These are phyloP conservation scores for Lagria hirta DNA, from an alignment of 2,888 invertebrate species.

Conservation along the genomic window DNA sequence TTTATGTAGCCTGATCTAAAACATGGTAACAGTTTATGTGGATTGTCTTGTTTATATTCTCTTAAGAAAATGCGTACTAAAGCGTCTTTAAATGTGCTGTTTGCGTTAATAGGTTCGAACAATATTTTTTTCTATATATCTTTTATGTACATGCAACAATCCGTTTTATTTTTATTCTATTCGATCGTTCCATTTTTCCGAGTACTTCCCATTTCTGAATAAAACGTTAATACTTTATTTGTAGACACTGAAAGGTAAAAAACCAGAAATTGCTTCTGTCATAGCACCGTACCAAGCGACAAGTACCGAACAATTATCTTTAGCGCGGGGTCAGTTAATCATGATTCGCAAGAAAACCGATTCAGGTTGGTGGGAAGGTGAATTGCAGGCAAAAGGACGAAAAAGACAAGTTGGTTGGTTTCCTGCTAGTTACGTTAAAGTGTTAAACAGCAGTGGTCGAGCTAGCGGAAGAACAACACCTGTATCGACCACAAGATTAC, in stretches of 20 bases:
- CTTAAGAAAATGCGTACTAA: too few relatives aligned
- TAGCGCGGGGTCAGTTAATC: slow-evolving; percentile 88
- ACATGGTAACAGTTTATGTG: too few relatives aligned
- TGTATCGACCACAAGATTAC: slow-evolving; percentile 69
- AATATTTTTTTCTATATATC: too few relatives aligned
- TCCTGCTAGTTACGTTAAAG: slow-evolving; percentile 96
- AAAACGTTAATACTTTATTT: slow-evolving; percentile 26
- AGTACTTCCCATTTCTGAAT: too few relatives aligned
- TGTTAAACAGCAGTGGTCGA: slow-evolving; percentile 67
- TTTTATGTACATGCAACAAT: too few relatives aligned
- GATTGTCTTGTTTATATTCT: too few relatives aligned
- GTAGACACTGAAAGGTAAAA: slow-evolving; percentile 67
- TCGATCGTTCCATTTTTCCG: not conserved
- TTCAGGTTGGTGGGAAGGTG: slow-evolving; percentile 99
- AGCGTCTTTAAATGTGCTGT: too few relatives aligned
- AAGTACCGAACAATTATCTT: slow-evolving; percentile 86
- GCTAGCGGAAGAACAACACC: slow-evolving; percentile 75
- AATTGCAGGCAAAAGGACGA: slow-evolving; percentile 88
- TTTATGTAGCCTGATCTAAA: too few relatives aligned
- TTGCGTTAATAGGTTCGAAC: too few relatives aligned
- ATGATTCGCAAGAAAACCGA: slow-evolving; percentile 96
- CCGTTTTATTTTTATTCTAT: not conserved
- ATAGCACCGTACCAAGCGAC: slow-evolving; percentile 91
- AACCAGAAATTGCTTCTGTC: slow-evolving; percentile 91
- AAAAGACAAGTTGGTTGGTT: slow-evolving; percentile 97